Base-by-base conservation (phyloP, 2,113 vertebrate genomes). In the Vombatus ursinus region DNA sequence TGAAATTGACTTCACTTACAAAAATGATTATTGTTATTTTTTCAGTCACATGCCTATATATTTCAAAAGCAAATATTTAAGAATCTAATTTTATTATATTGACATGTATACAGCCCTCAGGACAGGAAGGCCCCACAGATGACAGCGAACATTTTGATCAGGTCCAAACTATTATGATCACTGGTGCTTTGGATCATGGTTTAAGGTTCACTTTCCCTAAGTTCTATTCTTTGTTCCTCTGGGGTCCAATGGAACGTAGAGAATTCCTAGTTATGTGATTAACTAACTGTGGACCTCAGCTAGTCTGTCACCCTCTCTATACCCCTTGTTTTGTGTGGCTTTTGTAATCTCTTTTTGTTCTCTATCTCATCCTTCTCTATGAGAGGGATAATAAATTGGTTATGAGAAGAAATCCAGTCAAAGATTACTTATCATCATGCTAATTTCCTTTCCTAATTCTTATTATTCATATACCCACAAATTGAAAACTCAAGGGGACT, bases 81-180 rank as follows among this genome's bases (percentile, higher is more conserved):
- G 19, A 44, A 84, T 22, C 23, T 19, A 84, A 84, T 84, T 84
- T 84, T 48, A 44, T 14, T 3, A 51, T 0, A 0, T 48, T 96
- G 61, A 11, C 52, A 91, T 90, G 51, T 89, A 47, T 23, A 22
- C 22, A 92, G 9, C 90, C 48, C 89, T 44, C 11, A 52, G 50
- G 96, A 91, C 28, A 90, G 47, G 95, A 94, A 77, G 54, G 94
- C 93, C 94, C 90, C 95, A 96, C 54, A 90, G 93, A 52, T 89
- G n/a, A n/a, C 95, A 31, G 31, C 92, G 52, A 92, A 26, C 77
- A 53, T 6, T 68, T 52, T 50, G 95, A 68, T 90, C 68, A 90
- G 68, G 0, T 77, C 95, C 14, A 95, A 24, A 89, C 19, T 50
- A 92, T 90, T 28, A 10, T n/a, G 53, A 44, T 68, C 14, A 47